A percentile compares a stretch with the other conserved stretches of the same genome.
Evolutionary conservation across 2,888 invertebrate species (phyloP).

Genomic region (Abscondita cerata): DNA sequence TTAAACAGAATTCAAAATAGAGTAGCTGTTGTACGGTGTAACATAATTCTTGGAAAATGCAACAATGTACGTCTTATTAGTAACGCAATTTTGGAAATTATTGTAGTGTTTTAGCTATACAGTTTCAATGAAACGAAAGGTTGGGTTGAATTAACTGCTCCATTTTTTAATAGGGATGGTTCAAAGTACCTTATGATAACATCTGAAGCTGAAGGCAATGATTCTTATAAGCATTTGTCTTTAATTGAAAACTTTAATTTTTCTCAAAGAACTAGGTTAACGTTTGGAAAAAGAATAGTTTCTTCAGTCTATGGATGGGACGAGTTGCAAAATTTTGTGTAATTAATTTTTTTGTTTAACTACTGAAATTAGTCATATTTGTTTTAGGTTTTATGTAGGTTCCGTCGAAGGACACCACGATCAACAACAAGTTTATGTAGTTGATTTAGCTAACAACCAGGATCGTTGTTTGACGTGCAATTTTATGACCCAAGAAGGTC

Average conservation of each 20-base stretch:
- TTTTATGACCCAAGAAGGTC: constrained; percentile 63
- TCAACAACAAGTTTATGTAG: constrained; percentile 70
- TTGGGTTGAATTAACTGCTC: constrained; percentile 71
- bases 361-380: constrained; percentile 11
- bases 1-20: constrained; percentile 85
- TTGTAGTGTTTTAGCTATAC: constrained; percentile 16
- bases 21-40: constrained; percentile 55
- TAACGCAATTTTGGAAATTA: not conserved
- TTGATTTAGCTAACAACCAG: constrained; percentile 41
- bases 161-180: constrained; percentile 63
- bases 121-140: constrained; percentile 58
- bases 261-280: constrained; percentile 58
- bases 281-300: constrained; percentile 67
- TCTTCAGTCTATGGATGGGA: constrained; percentile 69
- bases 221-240: constrained; percentile 51
- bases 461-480: constrained; percentile 75
- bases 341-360: constrained; percentile 43
- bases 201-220: constrained; percentile 46
- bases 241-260: constrained; percentile 39
- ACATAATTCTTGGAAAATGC: constrained; percentile 12
- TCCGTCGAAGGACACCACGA: constrained; percentile 70
- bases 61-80: constrained; percentile 20
- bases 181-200: constrained; percentile 45
- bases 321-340: constrained; percentile 64
- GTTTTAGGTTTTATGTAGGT: constrained; percentile 74